Evolutionary conservation across 2,888 invertebrate genomes (phyloP), one percentile per base, ranked within the genome.

Genomic region (Argyra leucocephala): DNA sequence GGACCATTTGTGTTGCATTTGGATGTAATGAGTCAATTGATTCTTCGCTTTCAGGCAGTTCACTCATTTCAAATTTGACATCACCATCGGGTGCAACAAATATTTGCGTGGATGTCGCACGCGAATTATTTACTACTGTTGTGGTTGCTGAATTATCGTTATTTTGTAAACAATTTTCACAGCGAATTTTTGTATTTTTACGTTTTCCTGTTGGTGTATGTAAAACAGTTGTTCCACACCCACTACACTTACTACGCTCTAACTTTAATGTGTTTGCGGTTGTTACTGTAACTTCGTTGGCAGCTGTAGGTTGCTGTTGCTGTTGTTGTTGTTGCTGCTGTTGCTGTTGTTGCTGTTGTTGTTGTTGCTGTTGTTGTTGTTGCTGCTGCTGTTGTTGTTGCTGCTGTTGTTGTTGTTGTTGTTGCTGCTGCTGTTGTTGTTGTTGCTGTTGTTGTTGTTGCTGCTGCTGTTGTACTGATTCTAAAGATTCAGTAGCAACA

Each of bases 61-160:
- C 80, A 58, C 81, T 79, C 70, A 84, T 82, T 77, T 84, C 84
- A 73, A 83, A 85, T 76, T 85, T 85, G 3, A 84, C 83, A 72
- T 84, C 83, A 67, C 85, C 85, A 71, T 85, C 86, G 1, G 86
- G 82, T 1, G 87, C 83, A 2, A 88, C 87, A 74, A 87, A 87
- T 71, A 88, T 86, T 77, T 85, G 85, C 22, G 83, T 80, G 21
- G 82, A 72, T 81, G 74, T 22, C 4, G 22, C 22, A 12, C 58
- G 22, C 21, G 31, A 21, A 21, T 24, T 26, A 9, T 24, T 24
- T 26, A 26, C 24, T 26, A 21, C 26, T 58, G 63, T 61, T 21
- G 57, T 9, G 3, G 37, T 58, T 2, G 66, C 67, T 15, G 67
- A 79, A 68, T 84, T 82, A 70, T 85, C 85, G 71, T 84, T 84